These are phyloP conservation scores for Pollenia griseotomentosa DNA, from an alignment of 2,888 invertebrate species.

Conservation along the genomic window DNA sequence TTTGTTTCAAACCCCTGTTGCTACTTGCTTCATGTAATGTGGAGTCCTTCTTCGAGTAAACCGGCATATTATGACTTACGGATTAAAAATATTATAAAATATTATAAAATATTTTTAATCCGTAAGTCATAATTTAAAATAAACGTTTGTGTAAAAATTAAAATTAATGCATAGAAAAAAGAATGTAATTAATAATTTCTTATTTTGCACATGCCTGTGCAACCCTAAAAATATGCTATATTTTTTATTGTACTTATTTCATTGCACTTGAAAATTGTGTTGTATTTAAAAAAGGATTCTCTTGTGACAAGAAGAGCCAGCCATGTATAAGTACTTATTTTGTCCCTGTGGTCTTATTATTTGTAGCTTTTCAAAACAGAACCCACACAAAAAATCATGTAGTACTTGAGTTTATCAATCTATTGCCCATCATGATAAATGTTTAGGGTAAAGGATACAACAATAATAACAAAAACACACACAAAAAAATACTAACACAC, in stretches of 20 bases:
- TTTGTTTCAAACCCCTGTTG: no score
- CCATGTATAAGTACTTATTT: conserved; percentile 45
- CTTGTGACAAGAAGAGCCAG: conserved; percentile 26
- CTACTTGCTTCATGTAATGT: no score
- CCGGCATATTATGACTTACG: no score
- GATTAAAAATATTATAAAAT: no score
- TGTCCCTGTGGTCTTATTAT: conserved; percentile 55
- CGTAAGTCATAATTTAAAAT: no score
- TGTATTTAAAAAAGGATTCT: conserved; percentile 8
- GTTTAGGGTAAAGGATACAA: conserved; percentile 52
- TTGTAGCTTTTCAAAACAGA: conserved; percentile 38
- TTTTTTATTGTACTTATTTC: conserved; percentile 4
- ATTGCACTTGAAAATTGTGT: conserved; percentile 20
- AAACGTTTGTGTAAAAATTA: no score
- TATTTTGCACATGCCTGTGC: not conserved
- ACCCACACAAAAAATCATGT: conserved; percentile 32
- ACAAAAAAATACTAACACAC: not conserved
- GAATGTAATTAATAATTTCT: no score
- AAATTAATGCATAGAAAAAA: no score
- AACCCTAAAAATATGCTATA: conserved; percentile 13
- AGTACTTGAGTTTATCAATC: conserved; percentile 67
- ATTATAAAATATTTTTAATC: no score
- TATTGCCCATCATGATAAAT: conserved; percentile 59
- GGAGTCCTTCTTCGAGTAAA: no score
- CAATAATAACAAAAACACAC: not conserved